Evolutionary conservation across 2,888 invertebrate species (phyloP).

Genomic region (Caenorhabditis sp.): DNA sequence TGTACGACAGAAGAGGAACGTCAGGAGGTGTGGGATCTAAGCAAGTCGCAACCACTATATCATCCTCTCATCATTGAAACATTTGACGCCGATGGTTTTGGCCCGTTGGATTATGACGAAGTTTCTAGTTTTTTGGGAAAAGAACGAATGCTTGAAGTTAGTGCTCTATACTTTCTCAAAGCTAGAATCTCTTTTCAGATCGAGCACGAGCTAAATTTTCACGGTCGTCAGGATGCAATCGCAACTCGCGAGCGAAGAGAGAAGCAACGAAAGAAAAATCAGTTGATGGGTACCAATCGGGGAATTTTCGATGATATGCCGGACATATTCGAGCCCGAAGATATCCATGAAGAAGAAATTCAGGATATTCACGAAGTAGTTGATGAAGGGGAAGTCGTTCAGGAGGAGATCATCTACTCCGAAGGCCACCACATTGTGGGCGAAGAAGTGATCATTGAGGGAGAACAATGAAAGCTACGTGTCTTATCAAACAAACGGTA

Average conservation of each 20-base stretch:
- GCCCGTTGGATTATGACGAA: constrained; percentile 47
- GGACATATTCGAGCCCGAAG: constrained; percentile 27
- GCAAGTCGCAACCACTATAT: constrained; percentile 44
- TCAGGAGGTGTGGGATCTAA: constrained; percentile 56
- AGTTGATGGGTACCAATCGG: neutral
- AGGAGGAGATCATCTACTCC: constrained; percentile 43
- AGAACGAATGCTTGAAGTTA: constrained; percentile 43
- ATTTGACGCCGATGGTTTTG: constrained; percentile 44
- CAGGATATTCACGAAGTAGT: constrained; percentile 1
- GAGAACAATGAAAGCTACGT: constrained; percentile 3
- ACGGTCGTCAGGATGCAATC: constrained; percentile 19
- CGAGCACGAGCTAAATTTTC: constrained; percentile 49
- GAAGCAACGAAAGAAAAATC: constrained; percentile 10
- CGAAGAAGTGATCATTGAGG: constrained; percentile 29
- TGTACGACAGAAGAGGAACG: constrained; percentile 59
- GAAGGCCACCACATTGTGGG: constrained; percentile 34
- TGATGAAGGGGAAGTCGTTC: constrained; percentile 32
- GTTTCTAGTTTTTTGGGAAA: constrained; percentile 34
- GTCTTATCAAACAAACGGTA: neutral
- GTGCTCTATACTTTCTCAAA: too few relatives aligned
- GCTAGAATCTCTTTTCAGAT: constrained; percentile 48
- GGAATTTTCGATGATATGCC: constrained; percentile 41
- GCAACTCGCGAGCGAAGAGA: constrained; percentile 10
- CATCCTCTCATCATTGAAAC: constrained; percentile 57
- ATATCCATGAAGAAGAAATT: neutral